Evolutionary conservation across 2,113 vertebrate species (phyloP), one percentile per base, ranked within the genome.

Genomic region (Tragelaphus strepsiceros): DNA sequence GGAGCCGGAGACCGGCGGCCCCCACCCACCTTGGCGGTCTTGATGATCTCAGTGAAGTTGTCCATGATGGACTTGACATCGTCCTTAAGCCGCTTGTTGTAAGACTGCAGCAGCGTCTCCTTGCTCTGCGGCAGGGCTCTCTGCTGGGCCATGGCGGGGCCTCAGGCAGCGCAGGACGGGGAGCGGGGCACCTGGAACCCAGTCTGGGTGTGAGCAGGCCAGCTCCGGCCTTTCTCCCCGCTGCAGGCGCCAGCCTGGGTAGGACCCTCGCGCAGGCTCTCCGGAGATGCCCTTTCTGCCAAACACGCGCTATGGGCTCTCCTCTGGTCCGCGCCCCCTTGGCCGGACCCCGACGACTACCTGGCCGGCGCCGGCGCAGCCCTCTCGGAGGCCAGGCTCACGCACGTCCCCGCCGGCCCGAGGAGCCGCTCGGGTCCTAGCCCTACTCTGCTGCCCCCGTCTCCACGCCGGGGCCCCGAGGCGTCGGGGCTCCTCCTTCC

Each of bases 71-170:
- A 99, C 61, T 99, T 99, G 97, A 99, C 98, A 14, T 99, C 99
- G n/a, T 99, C 99, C 94, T 99, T 99, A 43, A 99, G 99, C 43
- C 99, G 99, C 97, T 99, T 99, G 98, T 99, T 99, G 99, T 99
- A 99, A 46, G 99, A 99, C 99, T 99, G 99, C 16, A 99, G 98
- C 81, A 99, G 98, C 3, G 99, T 99, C 98, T 99, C 99, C 98
- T 99, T 99, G 97, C 99, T 99, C 97, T 99, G 99, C 0, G 99
- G 99, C 58, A 99, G 99, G 2, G 99, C 99, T 77, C 99, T 98
- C 84, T 99, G 99, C 91, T 99, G 99, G 10, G 99, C 98, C 99
- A 99, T 99, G 46, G 35, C 94, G 0, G 15, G 83, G 88, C 3
- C 6, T 15, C 32, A 0, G 78, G 54, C 14, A 7, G 83, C 1